phyloP scores from a whole-genome alignment of 1,140 invertebrate species.

The Leptinotarsa defecta region DNA sequence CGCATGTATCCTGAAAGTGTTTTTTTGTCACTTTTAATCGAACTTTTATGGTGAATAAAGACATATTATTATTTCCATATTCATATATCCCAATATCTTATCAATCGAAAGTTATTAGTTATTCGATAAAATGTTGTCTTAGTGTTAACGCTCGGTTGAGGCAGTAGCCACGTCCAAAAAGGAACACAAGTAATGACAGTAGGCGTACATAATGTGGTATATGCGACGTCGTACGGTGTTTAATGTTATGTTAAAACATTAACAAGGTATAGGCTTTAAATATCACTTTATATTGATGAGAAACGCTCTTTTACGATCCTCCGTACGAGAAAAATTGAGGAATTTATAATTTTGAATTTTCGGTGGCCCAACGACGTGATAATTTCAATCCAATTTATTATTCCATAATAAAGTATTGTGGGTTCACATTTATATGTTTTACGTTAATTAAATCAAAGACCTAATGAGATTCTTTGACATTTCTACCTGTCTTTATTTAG shows the following conservation, averaged over 20 bases:
- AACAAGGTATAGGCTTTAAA: slow-evolving; percentile 32
- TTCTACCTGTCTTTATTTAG: slow-evolving; percentile 39
- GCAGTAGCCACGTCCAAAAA: slow-evolving; percentile 9
- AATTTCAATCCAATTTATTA: slow-evolving; percentile 42
- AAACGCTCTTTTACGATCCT: slow-evolving; percentile 10
- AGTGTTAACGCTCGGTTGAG: background rate
- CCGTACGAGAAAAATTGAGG: slow-evolving; percentile 10
- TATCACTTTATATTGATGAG: slow-evolving; percentile 36
- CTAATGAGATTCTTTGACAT: slow-evolving; percentile 39
- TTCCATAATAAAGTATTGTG: slow-evolving; percentile 13
- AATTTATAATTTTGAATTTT: slow-evolving; percentile 39
- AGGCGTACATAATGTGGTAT: slow-evolving; percentile 34
- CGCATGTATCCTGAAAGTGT: too few relatives aligned
- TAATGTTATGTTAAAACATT: slow-evolving; percentile 38
- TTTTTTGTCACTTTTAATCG: too few relatives aligned
- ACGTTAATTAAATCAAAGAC: slow-evolving; percentile 42
- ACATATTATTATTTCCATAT: too few relatives aligned
- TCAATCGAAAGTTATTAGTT: too few relatives aligned
- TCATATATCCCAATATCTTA: too few relatives aligned
- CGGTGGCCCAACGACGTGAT: slow-evolving; percentile 42
- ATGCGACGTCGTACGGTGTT: slow-evolving; percentile 35
- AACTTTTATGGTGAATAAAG: too few relatives aligned
- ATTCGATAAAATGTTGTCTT: background rate
- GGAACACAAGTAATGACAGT: slow-evolving; percentile 11
- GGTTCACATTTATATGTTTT: slow-evolving; percentile 37